Evolutionary conservation across 2,888 invertebrate species (phyloP), one percentile per base, ranked within the genome.

Genomic region (Rhingia campestris): DNA sequence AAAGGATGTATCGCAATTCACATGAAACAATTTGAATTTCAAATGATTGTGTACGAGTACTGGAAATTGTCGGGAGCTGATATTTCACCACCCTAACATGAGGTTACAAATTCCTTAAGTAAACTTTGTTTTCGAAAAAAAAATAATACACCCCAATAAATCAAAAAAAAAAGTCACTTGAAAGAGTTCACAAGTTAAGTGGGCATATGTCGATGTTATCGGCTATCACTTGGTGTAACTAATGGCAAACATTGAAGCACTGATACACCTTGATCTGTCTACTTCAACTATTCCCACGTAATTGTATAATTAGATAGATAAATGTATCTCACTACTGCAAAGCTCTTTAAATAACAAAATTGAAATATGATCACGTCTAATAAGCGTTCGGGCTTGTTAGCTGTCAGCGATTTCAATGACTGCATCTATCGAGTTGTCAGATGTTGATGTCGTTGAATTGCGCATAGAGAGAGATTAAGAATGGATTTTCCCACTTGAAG

Each of bases 311-410:
- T 47, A 64, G 69, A 81, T 75, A 75, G 37, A 59, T 53, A 58
- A 45, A 67, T 63, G 35, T 63, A 75, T 64, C 64, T 22, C 51
- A 43, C 54, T 69, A 49, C 54, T 58, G 47, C 33, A 12, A 32
- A 56, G 63, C 51, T 70, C 41, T 72, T 35, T 22, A 41, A 30
- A 67, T 61, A 79, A 35, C 69, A 69, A 81, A 22, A 81, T 75
- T 81, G 81, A 81, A 81, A 81, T 70, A 75, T 70, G 81, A 81
- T 75, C 74, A 14, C 39, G 37, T 47, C 69, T 58, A 81, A 64
- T 75, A 70, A 75, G 54, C 59, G 41, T 47, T 54, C 37, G 33
- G 33, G 64, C 64, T 64, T 70, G 70, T 75, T 64, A 53, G 58
- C 69, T 75, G 81, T 70, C 81, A 75, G 43, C 43, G 33, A 75